Percentiles rank a stretch among this genome's conserved stretches.
Conservation (phyloP, 2,113 vertebrate species). For the Gobiocypris rarus region DNA sequence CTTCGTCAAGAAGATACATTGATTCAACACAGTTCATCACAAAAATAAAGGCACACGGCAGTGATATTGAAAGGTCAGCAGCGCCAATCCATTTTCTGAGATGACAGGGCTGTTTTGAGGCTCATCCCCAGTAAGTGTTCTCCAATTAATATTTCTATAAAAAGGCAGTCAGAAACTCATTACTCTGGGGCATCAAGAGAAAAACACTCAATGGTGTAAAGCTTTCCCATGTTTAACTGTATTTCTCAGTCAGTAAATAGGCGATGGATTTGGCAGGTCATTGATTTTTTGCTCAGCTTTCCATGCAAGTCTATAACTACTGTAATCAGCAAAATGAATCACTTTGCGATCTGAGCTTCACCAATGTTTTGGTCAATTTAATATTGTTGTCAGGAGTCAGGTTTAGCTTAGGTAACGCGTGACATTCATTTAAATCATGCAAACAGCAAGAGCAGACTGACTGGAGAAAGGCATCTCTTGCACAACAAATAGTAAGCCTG, state of each 20-base stretch:
- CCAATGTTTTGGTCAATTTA: constrained; percentile 10
- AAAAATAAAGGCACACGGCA: not conserved
- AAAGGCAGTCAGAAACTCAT: not conserved
- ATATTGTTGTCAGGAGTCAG: constrained; percentile 19
- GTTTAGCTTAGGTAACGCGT: constrained; percentile 27
- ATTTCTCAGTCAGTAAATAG: not conserved
- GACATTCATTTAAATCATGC: constrained; percentile 11
- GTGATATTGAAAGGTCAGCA: not conserved
- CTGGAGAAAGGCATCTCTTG: not conserved
- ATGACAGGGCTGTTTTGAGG: constrained; percentile 10
- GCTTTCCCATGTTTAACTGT: not conserved
- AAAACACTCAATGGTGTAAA: not conserved
- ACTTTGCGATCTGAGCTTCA: not conserved
- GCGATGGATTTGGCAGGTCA: constrained; percentile 16
- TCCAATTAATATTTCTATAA: constrained; percentile 20
- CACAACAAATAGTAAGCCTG: not conserved
- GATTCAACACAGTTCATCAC: not conserved
- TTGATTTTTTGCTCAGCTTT: constrained; percentile 33
- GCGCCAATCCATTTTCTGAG: not conserved
- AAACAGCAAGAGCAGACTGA: not conserved
- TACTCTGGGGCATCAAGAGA: not conserved
- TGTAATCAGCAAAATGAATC: constrained; percentile 23
- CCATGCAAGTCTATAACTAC: constrained; percentile 12
- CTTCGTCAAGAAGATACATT: not conserved
- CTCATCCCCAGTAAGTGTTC: not conserved